Conservation (phyloP, 2,113 vertebrate species). For the Podiceps cristatus region DNA sequence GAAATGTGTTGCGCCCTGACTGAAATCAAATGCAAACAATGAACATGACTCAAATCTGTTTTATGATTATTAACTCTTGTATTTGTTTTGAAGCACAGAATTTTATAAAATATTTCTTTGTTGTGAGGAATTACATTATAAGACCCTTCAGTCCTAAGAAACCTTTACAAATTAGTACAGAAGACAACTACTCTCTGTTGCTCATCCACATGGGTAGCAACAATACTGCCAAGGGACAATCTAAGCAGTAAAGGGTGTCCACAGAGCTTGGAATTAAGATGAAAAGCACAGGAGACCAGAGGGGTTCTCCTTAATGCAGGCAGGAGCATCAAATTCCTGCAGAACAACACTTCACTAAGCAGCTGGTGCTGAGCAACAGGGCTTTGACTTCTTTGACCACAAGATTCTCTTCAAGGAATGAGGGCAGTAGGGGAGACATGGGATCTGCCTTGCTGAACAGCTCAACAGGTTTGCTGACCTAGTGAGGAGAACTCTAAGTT, state of each 20-base stretch:
- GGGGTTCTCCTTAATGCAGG: not conserved
- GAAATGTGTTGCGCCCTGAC: fast-evolving
- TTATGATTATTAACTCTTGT: not conserved
- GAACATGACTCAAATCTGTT: not conserved
- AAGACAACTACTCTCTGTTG: not conserved
- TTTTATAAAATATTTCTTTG: not conserved
- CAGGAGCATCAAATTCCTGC: not conserved
- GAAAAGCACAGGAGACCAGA: not conserved
- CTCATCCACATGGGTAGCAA: not conserved
- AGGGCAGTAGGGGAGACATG: not conserved
- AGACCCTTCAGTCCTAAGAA: not conserved
- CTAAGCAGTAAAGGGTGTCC: not conserved
- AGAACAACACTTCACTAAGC: not conserved
- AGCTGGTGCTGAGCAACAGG: not conserved
- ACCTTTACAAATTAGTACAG: not conserved
- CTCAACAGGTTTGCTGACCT: not conserved
- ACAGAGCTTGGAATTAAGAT: not conserved
- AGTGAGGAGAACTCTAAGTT: not conserved
- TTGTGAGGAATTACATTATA: not conserved
- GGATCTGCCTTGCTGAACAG: not conserved
- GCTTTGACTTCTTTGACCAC: not conserved
- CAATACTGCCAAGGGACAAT: not conserved
- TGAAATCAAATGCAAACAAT: not conserved
- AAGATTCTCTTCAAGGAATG: not conserved
- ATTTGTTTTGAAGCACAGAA: not conserved